Evolutionary conservation across 2,113 vertebrate species (phyloP), one percentile per base, ranked within the genome.

Genomic region (Eira barbara): DNA sequence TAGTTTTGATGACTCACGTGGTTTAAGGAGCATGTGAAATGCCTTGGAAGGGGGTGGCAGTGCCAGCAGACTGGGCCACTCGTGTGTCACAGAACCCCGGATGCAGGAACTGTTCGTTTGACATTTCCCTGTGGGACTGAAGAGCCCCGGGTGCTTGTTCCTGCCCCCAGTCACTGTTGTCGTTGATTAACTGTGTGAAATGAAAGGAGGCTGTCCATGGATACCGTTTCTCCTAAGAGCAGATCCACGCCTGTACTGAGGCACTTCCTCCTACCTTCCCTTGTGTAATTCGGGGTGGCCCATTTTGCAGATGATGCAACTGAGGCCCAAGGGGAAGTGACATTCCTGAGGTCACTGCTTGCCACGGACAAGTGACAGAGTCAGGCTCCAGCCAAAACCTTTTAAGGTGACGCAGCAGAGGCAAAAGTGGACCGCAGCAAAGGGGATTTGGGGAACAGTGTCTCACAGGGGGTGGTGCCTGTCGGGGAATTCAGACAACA

Each of bases 281-380:
- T 52, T 21, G 42, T 57, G 94, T 82, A 23, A 65, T 6, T 6
- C 0, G 29, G 71, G 71, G 55, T 21, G 86, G 52, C 87, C 96
- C 97, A 96, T 98, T 97, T 97, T 63, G 57, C 65, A 96, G 95
- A 65, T 63, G 78, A 15, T 85, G 85, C 47, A 61, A 59, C 82
- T 59, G 91, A 94, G 91, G 67, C 47, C 67, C 4, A 6, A 39
- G 57, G 59, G 61, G 27, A 14, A 57, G 61, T 36, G 52, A 27
- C 61, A 6, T 73, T 67, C 67, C 83, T n/a, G 93, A 92, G 80
- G 85, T 80, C 67, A 84, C 36, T 45, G 20, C 42, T 61, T 45
- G 29, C 27, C n/a, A 74, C 39, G 14, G 65, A 45, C 49, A 15
- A 57, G 25, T 31, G 36, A 49, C 73, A 55, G 65, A 27, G 17